These are phyloP conservation scores for Cliona cf. orientalis DNA, from an alignment of 37 sponge, comb jelly and placozoan species.

Conservation along the genomic window DNA sequence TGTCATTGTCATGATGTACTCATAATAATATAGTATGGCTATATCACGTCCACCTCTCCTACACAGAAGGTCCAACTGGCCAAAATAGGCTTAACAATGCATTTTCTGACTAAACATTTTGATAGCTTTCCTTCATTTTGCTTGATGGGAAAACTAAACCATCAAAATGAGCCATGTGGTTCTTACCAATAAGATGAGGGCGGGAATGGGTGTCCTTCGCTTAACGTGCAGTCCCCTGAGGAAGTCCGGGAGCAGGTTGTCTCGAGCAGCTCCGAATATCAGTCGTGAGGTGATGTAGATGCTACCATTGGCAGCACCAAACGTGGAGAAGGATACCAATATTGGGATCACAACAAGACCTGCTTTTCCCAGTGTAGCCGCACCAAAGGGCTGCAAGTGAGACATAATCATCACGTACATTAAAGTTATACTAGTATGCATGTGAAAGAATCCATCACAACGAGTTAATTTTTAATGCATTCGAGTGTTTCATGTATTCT, in stretches of 20 bases:
- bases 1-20: too few species aligned
- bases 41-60: too few species aligned
- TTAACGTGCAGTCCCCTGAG: conserved; percentile 56
- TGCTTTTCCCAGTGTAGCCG: conserved; percentile 27
- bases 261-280: conserved; percentile 55
- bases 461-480: too few species aligned
- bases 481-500: too few species aligned
- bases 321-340: conserved; percentile 56
- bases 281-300: conserved; percentile 16
- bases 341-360: conserved; percentile 74
- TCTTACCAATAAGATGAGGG: conserved; percentile 58
- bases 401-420: neutral
- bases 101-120: too few species aligned
- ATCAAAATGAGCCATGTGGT: neutral
- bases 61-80: too few species aligned
- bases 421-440: too few species aligned
- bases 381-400: conserved; percentile 51
- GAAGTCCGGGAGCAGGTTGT: conserved; percentile 41
- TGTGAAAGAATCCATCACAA: too few species aligned
- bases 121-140: too few species aligned
- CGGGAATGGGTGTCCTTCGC: conserved; percentile 65
- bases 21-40: too few species aligned
- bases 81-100: too few species aligned
- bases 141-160: too few species aligned
- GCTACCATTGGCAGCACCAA: conserved; percentile 61